Conservation (phyloP, 2,113 vertebrate genomes). For the Arizona elegans region DNA sequence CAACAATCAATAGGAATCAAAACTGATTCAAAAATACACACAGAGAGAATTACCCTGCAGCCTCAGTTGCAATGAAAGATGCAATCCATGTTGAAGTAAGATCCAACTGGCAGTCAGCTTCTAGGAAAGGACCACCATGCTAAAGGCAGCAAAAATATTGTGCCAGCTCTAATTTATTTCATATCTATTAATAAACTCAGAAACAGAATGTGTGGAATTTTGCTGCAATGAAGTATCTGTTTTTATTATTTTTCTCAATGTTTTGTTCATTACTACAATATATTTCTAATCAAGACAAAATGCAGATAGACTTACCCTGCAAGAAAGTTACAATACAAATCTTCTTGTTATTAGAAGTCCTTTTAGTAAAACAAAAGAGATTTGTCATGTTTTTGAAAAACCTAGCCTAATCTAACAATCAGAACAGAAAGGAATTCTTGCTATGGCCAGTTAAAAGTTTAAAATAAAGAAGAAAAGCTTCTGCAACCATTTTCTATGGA, state of each 20-base stretch:
- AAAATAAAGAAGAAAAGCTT: slow-evolving; percentile 35
- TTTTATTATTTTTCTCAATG: slow-evolving; percentile 31
- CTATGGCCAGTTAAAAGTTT: slow-evolving; percentile 33
- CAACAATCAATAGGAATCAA: not conserved
- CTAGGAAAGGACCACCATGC: not conserved
- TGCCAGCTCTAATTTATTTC: not conserved
- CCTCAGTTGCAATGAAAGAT: not conserved
- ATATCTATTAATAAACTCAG: not conserved
- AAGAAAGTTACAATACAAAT: slow-evolving; percentile 52
- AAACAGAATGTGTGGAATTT: slow-evolving; percentile 59
- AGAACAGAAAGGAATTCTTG: slow-evolving; percentile 28
- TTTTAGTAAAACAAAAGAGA: not conserved
- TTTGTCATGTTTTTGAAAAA: slow-evolving; percentile 62
- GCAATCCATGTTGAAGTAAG: not conserved
- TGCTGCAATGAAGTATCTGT: slow-evolving; percentile 6
- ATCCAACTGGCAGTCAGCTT: not conserved
- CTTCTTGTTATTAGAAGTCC: slow-evolving; percentile 49
- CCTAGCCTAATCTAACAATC: slow-evolving; percentile 53
- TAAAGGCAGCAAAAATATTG: not conserved
- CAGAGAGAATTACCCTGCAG: not conserved
- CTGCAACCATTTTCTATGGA: slow-evolving; percentile 24
- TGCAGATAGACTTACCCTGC: slow-evolving; percentile 50
- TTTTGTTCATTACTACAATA: slow-evolving; percentile 29
- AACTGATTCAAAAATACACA: not conserved
- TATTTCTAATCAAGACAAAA: slow-evolving; percentile 39